Base-by-base conservation (phyloP, 2,888 invertebrate species). In the Caenorhabditis afra region DNA sequence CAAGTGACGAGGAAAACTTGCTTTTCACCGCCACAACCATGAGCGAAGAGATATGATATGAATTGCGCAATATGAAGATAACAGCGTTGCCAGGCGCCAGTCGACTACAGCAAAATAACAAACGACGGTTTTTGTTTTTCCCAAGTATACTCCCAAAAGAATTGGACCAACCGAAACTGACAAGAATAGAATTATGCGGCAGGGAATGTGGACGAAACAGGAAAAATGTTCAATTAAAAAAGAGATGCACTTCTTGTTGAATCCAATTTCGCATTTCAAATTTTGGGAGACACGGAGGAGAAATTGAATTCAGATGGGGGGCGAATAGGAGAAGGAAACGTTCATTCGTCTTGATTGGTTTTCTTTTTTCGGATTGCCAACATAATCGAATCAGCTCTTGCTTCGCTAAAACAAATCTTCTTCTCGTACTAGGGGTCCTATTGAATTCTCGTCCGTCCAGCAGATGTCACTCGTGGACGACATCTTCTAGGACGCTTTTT, bases 311-410 rank as follows among this genome's bases (percentile, higher is more conserved):
- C 12, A 18, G 47, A 41, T 18, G 64, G 20, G 4, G 44, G 50
- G 18, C 2, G 20, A 44, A 47, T 29, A 58, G 50, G 11, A 49
- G 37, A 35, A 39, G n/a, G 49, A 49, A 64, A 52, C 58, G 73
- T 73, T 73, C 73, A 64, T 57, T 64, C 55, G 35, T 57, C 55
- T 23, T 64, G 73, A 73, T 73, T 73, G 73, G 39, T 71, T 73
- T 73, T 57, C 20, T 29, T 29, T 29, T 49, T 62, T 35, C 35
- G 37, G 53, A 45, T 55, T 41, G 23, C 62, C 39, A 62, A 45
- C 57, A 44, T 73, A 73, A 73, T 73, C 64, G 47, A 73, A 73
- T 73, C 64, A 73, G 64, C 50, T 53, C 50, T 50, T 20, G 12
- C 49, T 52, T n/a, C 44, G 41, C 50, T 20, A 57, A n/a, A n/a